These are phyloP conservation scores for Bombus waltoni DNA, from an alignment of 1,140 invertebrate genomes.

Conservation along the genomic window DNA sequence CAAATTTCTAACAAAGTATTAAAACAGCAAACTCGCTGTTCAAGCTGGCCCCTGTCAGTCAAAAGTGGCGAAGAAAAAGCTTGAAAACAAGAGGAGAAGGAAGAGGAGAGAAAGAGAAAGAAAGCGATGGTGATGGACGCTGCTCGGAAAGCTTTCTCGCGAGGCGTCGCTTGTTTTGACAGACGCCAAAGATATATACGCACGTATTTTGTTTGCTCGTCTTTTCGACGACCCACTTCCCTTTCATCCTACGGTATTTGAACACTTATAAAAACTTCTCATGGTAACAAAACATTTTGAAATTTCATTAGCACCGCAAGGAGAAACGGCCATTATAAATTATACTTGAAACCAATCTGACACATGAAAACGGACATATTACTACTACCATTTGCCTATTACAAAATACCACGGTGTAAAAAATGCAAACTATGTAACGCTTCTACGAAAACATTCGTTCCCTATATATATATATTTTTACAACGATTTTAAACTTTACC, in stretches of 20 bases:
- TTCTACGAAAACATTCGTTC: too few relatives aligned
- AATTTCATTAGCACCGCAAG: too few relatives aligned
- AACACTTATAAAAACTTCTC: too few relatives aligned
- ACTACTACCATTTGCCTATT: too few relatives aligned
- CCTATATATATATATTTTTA: too few relatives aligned
- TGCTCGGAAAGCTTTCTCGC: conserved; percentile 34
- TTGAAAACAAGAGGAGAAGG: not conserved
- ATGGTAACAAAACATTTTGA: too few relatives aligned
- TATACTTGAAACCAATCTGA: too few relatives aligned
- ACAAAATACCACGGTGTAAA: too few relatives aligned
- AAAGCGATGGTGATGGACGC: conserved; percentile 16
- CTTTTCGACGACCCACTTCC: conserved; percentile 60
- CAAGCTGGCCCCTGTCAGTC: not conserved
- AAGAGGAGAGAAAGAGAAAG: not conserved
- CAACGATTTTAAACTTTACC: not conserved
- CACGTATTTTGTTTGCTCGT: conserved; percentile 66
- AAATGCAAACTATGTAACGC: too few relatives aligned
- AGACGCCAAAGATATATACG: conserved; percentile 69
- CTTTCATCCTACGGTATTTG: conserved; percentile 30
- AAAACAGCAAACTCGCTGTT: too few relatives aligned
- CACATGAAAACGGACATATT: too few relatives aligned
- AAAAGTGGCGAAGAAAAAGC: conserved; percentile 9
- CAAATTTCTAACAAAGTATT: not conserved
- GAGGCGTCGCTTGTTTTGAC: conserved; percentile 70
- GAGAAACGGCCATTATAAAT: too few relatives aligned